Evolutionary conservation across 2,888 invertebrate genomes (phyloP), one percentile per base, ranked within the genome.

Genomic region (Apoda limacodes): DNA sequence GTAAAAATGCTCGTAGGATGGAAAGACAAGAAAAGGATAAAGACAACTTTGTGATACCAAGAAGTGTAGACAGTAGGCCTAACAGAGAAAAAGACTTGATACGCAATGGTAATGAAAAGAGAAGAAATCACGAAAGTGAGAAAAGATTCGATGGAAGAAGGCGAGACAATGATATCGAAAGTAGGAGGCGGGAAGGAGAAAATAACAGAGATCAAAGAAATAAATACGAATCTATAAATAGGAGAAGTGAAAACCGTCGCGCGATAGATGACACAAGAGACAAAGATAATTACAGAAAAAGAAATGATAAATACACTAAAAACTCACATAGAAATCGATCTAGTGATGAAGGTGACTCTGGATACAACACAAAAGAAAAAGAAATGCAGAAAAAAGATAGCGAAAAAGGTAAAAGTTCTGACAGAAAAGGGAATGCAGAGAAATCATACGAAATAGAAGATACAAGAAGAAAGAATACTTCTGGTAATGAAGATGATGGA

Each of bases 1-100:
- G 78, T 0, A 56, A 66, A 48, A 67, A 65, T 24, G 74, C 71
- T 1, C 51, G 52, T 10, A 51, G 74, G 25, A 42, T 53, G 2
- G 48, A 53, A n/a, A 50, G 46, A 26, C 39, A 50, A 6, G 56
- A 60, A 7, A 49, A 53, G 17, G 57, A 61, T 11, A 42, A 40
- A 13, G 52, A 51, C 19, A 57, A 58, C 28, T 63, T 62, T 20
- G 45, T 35, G 2, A 58, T 50, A 40, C 60, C 64, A 2, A 46
- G 45, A 11, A 48, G 55, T 11, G 42, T 39, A 22, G 11, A 12
- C 9, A 23, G 23, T 11, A 12, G 12, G 2, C 17, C 17, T 10
- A 22, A 30, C 3, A 23, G 6, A 22, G 12, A 32, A 26, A 20
- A 13, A n/a, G 24, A 21, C 4, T 22, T 13, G 13, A 17, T 25